These are phyloP conservation scores for Misgurnus anguillicaudatus DNA, from an alignment of 2,113 vertebrate species.

Conservation along the genomic window DNA sequence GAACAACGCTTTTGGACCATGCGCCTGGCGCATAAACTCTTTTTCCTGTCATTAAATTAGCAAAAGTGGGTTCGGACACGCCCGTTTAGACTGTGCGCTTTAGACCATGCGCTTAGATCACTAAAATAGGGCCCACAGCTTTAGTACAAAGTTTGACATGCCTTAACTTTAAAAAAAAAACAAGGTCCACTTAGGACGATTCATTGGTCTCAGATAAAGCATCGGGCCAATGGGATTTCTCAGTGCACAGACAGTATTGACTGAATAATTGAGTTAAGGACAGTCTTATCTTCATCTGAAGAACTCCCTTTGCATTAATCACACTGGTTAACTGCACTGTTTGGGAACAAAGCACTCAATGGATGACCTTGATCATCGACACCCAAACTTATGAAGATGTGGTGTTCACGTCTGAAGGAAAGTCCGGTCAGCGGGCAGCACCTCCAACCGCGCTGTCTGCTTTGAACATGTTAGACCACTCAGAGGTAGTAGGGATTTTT, in stretches of 20 bases:
- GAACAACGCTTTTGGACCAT: too few relatives aligned
- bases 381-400: constrained; percentile 52
- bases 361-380: not conserved
- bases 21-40: too few relatives aligned
- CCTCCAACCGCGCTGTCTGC: constrained; percentile 42
- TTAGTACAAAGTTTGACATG: not conserved
- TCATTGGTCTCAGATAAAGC: not conserved
- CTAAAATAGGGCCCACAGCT: too few relatives aligned
- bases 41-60: too few relatives aligned
- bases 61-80: too few relatives aligned
- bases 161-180: not conserved
- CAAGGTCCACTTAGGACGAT: not conserved
- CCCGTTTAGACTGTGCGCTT: too few relatives aligned
- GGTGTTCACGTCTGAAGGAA: constrained; percentile 32
- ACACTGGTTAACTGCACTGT: not conserved
- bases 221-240: not conserved
- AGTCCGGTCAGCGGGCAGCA: constrained; percentile 8
- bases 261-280: not conserved
- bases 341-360: not conserved
- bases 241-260: constrained; percentile 1
- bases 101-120: too few relatives aligned
- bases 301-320: not conserved
- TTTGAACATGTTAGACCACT: constrained; percentile 51
- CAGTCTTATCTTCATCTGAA: constrained; percentile 3
- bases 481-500: constrained; percentile 37